phyloP scores from a whole-genome alignment of 2,888 invertebrate species.

The Eulithis testata region DNA sequence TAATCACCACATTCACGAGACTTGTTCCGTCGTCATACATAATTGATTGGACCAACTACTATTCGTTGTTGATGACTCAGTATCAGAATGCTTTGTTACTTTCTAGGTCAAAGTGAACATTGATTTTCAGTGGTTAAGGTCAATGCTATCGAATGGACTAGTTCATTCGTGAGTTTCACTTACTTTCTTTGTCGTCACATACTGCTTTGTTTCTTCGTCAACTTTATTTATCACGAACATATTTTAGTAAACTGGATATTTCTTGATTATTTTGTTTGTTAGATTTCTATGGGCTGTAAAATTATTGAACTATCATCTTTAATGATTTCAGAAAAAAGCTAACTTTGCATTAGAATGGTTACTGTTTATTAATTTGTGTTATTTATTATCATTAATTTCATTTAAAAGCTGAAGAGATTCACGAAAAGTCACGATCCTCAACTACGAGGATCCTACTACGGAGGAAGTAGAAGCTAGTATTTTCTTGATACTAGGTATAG shows the following conservation, averaged over 20 bases:
- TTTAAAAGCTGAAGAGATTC: too few relatives aligned
- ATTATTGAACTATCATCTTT: too few relatives aligned
- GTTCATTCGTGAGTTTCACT: not conserved
- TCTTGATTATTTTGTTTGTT: not conserved
- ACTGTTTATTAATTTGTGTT: too few relatives aligned
- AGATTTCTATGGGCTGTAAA: not conserved
- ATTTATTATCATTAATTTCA: too few relatives aligned
- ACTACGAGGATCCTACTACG: too few relatives aligned
- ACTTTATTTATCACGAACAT: not conserved
- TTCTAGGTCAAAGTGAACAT: constrained; percentile 22
- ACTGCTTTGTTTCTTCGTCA: not conserved
- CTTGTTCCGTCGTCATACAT: not conserved
- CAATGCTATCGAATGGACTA: constrained; percentile 5
- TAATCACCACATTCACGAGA: too few relatives aligned
- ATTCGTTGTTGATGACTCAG: constrained; percentile 9
- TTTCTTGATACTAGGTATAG: too few relatives aligned
- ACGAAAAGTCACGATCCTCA: too few relatives aligned
- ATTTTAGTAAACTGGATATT: not conserved
- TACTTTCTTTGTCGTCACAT: not conserved
- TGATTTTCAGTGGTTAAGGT: constrained; percentile 21
- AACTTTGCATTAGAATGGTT: too few relatives aligned
- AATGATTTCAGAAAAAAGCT: too few relatives aligned
- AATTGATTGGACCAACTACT: constrained; percentile 15
- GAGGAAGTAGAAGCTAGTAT: too few relatives aligned
- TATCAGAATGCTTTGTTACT: constrained; percentile 19